These are phyloP conservation scores for Brotula barbata DNA, from an alignment of 2,797 vertebrate genomes.

Conservation along the genomic window DNA sequence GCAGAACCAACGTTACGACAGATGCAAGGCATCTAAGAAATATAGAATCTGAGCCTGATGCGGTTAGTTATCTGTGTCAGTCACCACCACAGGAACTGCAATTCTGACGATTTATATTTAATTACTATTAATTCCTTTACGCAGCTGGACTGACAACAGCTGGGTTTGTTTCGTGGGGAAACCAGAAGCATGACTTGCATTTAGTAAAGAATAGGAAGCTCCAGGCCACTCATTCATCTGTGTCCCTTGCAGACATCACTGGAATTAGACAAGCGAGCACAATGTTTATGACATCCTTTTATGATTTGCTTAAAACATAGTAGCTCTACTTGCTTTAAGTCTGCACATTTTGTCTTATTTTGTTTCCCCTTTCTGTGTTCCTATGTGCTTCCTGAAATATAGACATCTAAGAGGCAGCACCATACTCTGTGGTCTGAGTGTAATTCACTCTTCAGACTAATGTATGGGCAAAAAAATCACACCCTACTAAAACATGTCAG, in stretches of 20 bases:
- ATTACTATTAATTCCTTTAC: neutral
- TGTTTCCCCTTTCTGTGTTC: constrained; percentile 49
- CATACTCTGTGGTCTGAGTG: neutral
- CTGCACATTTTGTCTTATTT: constrained; percentile 6
- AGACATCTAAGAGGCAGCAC: neutral
- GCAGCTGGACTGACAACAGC: constrained; percentile 19
- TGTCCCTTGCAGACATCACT: constrained; percentile 2
- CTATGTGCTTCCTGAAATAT: constrained; percentile 13
- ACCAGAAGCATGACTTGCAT: constrained; percentile 39
- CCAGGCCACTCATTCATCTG: neutral
- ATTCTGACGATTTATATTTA: neutral
- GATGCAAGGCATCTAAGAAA: neutral
- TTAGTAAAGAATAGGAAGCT: neutral
- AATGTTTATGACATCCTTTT: constrained; percentile 23
- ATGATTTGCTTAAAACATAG: neutral
- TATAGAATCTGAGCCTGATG: neutral
- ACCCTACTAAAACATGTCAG: too few species aligned
- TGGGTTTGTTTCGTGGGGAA: constrained; percentile 33
- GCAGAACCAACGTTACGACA: neutral
- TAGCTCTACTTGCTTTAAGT: neutral
- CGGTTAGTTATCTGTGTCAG: too few species aligned
- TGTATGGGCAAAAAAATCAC: too few species aligned
- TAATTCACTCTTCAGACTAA: neutral
- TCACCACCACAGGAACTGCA: neutral
- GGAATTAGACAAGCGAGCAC: neutral